Evolutionary conservation across 37 sponge, comb jelly and placozoan species (phyloP).

Genomic region (Oopsacas minuta): DNA sequence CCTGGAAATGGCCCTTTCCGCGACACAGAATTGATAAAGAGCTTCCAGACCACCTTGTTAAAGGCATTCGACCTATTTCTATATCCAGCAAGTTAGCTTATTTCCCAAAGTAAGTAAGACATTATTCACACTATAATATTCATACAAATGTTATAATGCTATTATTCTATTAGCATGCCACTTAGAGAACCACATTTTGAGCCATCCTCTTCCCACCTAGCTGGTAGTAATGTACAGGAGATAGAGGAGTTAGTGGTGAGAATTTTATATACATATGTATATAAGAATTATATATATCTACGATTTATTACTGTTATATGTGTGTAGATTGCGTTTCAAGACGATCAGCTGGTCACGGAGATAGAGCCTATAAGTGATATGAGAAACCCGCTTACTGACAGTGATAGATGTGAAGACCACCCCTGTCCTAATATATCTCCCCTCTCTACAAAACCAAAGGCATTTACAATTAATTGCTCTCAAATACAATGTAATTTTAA

Average conservation of each 20-base stretch:
- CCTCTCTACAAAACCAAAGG: too few species aligned
- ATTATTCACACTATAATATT: not conserved
- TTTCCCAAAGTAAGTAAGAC: conserved; percentile 4
- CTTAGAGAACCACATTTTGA: not conserved
- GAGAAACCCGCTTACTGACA: not conserved
- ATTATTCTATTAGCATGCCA: not conserved
- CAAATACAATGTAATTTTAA: too few species aligned
- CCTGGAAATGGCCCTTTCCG: not conserved
- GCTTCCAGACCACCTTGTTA: not conserved
- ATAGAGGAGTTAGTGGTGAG: conserved; percentile 4
- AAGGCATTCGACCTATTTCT: not conserved
- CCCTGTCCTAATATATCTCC: not conserved
- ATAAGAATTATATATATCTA: not conserved
- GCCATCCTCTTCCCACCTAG: not conserved
- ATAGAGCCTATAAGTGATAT: not conserved
- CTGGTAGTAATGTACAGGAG: not conserved
- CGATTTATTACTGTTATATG: not conserved
- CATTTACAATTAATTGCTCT: too few species aligned
- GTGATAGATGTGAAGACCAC: not conserved
- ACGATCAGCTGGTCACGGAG: not conserved
- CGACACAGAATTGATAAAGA: not conserved
- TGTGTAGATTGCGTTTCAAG: not conserved
- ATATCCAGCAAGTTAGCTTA: not conserved
- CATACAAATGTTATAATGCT: not conserved
- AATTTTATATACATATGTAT: not conserved